Evolutionary conservation across 2,797 vertebrate genomes (phyloP), one percentile per base, ranked within the genome.

Genomic region (Pantherophis alleghaniensis): DNA sequence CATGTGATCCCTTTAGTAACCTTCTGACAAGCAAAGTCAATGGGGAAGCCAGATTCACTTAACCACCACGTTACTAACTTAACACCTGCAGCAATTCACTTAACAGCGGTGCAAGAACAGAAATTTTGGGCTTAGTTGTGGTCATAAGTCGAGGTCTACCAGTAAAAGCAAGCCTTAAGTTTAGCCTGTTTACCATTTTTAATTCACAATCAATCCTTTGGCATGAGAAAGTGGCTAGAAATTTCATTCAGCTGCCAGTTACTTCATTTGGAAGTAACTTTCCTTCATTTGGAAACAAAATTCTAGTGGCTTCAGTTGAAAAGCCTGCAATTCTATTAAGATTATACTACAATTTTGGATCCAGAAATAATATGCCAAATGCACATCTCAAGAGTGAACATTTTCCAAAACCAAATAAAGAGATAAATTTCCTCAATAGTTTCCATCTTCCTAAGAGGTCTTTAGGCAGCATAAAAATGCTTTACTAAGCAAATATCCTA

Each of bases 221-320:
- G 69, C 90, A 89, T 42, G 69, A 89, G 57, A 93, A 93, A 89
- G 87, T 88, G 47, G 42, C 56, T 87, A 61, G 90, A 61, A 53
- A 83, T 42, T 18, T 55, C 86, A 51, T 60, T 53, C 51, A 88
- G 32, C 7, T 92, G 10, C 56, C 47, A 42, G 22, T n/a, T 18
- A 32, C 60, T 32, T 26, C 11, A 42, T 42, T 42, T 42, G 42
- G 42, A 42, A 42, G 42, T 42, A 42, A 42, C 22, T 13, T 74
- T 88, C 53, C n/a, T 22, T 12, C 55, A 7, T 55, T 26, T 90
- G 32, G 74, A 37, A 55, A 37, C 22, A 74, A 86, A 14, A 22
- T 83, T 13, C 7, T 32, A 32, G 28, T 20, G 47, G 55, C 42
- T 92, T 66, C 53, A 47, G 5, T 59, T 42, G 37, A 92, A 59